Evolutionary conservation across 53 echinoderm and acorn worm species (phyloP), one percentile per base, ranked within the genome.

Genomic region (Paracentrotus lividus): DNA sequence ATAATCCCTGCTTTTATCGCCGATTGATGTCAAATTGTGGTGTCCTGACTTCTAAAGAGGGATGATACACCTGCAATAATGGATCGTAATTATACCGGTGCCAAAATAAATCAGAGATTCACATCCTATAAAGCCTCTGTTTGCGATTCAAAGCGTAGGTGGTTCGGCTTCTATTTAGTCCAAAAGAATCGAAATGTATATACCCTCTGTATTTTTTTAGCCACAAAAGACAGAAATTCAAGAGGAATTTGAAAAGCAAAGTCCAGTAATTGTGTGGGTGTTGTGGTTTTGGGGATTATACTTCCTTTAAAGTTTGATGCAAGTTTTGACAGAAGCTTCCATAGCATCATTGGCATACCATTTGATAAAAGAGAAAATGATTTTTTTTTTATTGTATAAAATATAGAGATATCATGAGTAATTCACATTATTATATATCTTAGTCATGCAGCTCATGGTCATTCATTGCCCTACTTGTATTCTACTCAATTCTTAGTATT

Each of bases 1-100:
- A 47, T 81, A 81, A 81, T 81, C 81, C 81, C 10, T 44, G 81
- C 24, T 26, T 47, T 81, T 45, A 24, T n/a, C 27, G 26, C 49
- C 81, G 2, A 81, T 81, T 24, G n/a, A 81, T 81, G 47, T 26
- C 81, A 81, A 81, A 81, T 26, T 81, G 81, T 81, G 81, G 81
- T 45, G 21, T 26, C 32, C 26, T 81, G 81, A 81, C 81, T 81
- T 49, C 23, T n/a, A 18, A 18, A 47, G 47, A 47, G 5, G 27
- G 47, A 49, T 81, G 26, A 26, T 81, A 16, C n/a, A 33, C 67
- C 43, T 23, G n/a, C 14, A 2, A 77, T 77, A 77, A 44, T 81
- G 47, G 44, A 81, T 81, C 26, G 81, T 81, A 45, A 81, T 81
- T 47, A 81, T 36, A 10, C 3, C 40, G 72, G 47, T 81, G 81